These are phyloP conservation scores for Spilosoma lubricipeda DNA, from an alignment of 2,888 invertebrate genomes.

Conservation along the genomic window DNA sequence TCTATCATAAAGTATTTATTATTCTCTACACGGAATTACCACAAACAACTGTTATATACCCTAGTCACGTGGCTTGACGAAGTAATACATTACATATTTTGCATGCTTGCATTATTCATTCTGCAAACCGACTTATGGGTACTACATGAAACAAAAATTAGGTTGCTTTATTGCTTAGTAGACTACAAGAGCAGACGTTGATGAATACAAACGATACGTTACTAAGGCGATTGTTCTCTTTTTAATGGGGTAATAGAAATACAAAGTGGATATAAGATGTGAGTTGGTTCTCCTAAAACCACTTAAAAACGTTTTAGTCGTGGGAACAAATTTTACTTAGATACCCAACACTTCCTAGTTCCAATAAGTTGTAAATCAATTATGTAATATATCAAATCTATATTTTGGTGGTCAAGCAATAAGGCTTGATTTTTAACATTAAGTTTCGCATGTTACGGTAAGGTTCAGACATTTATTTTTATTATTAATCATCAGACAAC, in stretches of 20 bases:
- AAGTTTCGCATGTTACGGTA: neutral
- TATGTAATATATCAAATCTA: neutral
- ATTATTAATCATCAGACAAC: neutral
- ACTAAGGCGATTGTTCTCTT: slow-evolving; percentile 32
- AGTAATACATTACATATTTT: slow-evolving; percentile 75
- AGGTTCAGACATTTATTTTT: neutral
- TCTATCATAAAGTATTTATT: slow-evolving; percentile 50
- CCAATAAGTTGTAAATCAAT: slow-evolving; percentile 2
- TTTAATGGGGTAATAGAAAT: slow-evolving; percentile 36
- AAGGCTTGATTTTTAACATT: neutral
- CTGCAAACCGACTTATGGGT: slow-evolving; percentile 53
- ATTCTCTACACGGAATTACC: slow-evolving; percentile 70
- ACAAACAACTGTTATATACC: slow-evolving; percentile 68
- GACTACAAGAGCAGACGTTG: slow-evolving; percentile 39
- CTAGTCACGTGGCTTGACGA: slow-evolving; percentile 73
- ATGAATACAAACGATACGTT: slow-evolving; percentile 46
- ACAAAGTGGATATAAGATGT: slow-evolving; percentile 9
- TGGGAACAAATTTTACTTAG: slow-evolving; percentile 8
- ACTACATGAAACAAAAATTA: slow-evolving; percentile 62
- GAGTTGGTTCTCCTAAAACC: slow-evolving; percentile 8
- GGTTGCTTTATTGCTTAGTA: slow-evolving; percentile 56
- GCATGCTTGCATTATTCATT: slow-evolving; percentile 80
- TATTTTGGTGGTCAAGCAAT: neutral
- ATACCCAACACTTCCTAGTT: neutral
- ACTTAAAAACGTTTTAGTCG: slow-evolving; percentile 10